Percentiles rank a stretch among this genome's conserved stretches.
phyloP scores from a whole-genome alignment of 2,113 vertebrate species.

The Mesoclemmys tuberculata region DNA sequence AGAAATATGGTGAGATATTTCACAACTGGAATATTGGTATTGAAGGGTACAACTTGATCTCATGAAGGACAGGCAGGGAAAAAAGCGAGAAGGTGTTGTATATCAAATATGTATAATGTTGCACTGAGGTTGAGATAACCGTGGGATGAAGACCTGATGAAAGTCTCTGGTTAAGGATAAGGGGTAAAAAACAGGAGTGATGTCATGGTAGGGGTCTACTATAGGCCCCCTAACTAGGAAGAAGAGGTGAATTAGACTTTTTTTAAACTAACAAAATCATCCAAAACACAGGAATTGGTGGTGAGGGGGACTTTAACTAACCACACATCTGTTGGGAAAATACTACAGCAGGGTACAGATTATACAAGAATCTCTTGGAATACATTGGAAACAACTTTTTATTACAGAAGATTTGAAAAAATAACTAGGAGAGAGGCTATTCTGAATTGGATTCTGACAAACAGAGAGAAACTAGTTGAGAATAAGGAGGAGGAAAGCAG shows the following conservation, averaged over 20 bases:
- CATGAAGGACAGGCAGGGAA: background rate
- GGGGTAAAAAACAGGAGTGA: background rate
- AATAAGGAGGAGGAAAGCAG: background rate
- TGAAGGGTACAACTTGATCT: background rate
- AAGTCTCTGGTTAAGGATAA: background rate
- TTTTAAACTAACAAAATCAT: background rate
- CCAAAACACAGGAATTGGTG: background rate
- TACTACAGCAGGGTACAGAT: accelerated
- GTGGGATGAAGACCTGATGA: background rate
- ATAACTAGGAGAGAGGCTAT: background rate
- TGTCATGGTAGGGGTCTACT: background rate
- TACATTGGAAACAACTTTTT: background rate
- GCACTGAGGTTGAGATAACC: background rate
- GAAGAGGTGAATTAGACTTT: background rate
- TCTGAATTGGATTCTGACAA: background rate
- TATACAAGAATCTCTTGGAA: background rate
- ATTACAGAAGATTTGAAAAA: background rate
- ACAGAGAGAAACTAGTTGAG: background rate
- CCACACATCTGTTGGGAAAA: background rate
- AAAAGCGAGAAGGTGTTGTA: background rate
- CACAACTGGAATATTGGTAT: background rate
- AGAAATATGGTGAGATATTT: no score
- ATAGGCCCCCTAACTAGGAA: background rate
- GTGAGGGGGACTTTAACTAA: background rate
- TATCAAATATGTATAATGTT: background rate